These are phyloP conservation scores for Lerista edwardsae DNA, from an alignment of 2,797 vertebrate genomes.

Conservation along the genomic window DNA sequence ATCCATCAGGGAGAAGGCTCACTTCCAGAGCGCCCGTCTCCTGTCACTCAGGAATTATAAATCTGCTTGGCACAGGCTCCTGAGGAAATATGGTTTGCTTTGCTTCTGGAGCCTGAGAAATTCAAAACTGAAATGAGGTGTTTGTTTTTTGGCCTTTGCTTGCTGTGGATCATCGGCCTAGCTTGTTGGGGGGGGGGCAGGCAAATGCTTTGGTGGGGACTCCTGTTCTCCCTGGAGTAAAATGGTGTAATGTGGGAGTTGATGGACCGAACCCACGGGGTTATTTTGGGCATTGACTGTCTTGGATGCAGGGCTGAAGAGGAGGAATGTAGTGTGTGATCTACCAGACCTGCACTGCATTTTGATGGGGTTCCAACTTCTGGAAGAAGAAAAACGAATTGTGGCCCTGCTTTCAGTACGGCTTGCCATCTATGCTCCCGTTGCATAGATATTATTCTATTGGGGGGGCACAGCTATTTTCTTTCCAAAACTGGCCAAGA, in stretches of 20 bases:
- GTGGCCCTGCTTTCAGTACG: too few relatives aligned
- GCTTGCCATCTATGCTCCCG: too few relatives aligned
- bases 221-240: neutral
- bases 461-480: too few relatives aligned
- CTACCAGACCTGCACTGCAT: neutral
- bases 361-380: too few relatives aligned
- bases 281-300: too few relatives aligned
- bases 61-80: neutral
- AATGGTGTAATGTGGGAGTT: neutral
- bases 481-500: too few relatives aligned
- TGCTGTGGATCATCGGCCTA: neutral
- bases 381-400: too few relatives aligned
- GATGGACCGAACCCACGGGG: neutral
- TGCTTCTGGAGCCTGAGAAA: constrained; percentile 33
- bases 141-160: neutral
- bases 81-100: neutral
- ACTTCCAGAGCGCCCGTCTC: fast-evolving
- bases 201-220: neutral
- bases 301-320: neutral
- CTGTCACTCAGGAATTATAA: constrained; percentile 16
- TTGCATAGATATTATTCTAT: too few relatives aligned
- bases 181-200: neutral
- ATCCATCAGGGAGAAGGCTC: constrained; percentile 25
- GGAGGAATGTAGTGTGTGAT: neutral
- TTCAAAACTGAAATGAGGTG: constrained; percentile 32